These are phyloP conservation scores for Catostomus latipinnis DNA, from an alignment of 2,797 vertebrate species.

Conservation along the genomic window DNA sequence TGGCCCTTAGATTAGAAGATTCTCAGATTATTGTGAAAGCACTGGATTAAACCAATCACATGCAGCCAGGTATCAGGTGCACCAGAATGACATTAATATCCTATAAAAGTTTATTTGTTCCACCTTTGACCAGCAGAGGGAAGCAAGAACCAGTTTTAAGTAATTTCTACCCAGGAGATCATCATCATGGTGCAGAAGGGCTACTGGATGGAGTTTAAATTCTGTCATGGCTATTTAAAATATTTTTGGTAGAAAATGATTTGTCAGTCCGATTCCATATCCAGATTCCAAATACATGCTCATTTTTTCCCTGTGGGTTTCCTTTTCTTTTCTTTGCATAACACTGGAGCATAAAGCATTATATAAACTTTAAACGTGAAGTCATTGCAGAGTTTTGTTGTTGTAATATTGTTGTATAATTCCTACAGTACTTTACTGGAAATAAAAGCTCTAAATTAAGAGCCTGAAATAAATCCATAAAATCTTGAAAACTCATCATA, in stretches of 20 bases:
- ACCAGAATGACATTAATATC: neutral
- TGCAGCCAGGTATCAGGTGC: neutral
- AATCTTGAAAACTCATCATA: neutral
- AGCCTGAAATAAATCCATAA: slow-evolving; percentile 9
- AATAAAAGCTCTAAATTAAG: neutral
- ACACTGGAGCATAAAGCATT: neutral
- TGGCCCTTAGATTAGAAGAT: neutral
- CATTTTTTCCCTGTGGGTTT: neutral
- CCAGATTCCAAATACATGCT: slow-evolving; percentile 5
- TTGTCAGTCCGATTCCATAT: slow-evolving; percentile 17
- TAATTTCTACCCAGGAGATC: neutral
- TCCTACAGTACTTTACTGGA: neutral
- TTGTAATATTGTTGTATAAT: slow-evolving; percentile 3
- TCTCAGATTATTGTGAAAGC: neutral
- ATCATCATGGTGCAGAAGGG: neutral
- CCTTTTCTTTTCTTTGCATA: neutral
- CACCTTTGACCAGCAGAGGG: slow-evolving; percentile 66
- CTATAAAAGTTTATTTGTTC: slow-evolving; percentile 1
- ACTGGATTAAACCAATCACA: neutral
- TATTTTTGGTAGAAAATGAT: neutral
- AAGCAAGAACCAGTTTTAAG: slow-evolving; percentile 36
- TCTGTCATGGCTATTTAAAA: neutral
- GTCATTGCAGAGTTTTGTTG: neutral
- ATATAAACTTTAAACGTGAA: neutral
- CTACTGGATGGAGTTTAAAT: slow-evolving; percentile 10